These are phyloP conservation scores for Leptobrachium ailaonicum DNA, from an alignment of 2,113 vertebrate species.

Conservation along the genomic window DNA sequence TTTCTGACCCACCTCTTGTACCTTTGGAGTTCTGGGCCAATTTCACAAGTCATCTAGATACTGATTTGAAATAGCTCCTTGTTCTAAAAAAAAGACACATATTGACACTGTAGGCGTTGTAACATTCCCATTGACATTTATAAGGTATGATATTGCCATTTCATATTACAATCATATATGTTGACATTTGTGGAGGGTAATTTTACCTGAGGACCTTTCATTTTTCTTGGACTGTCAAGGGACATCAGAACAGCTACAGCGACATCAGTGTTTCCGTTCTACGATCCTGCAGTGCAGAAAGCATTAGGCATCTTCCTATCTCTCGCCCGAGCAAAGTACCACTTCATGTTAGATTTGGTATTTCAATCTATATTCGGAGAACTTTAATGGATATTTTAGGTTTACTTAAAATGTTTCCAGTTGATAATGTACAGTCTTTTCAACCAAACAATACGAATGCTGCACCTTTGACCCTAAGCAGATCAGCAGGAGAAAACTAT, in stretches of 20 bases:
- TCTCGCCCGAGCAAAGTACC: too few species aligned
- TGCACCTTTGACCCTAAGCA: too few species aligned
- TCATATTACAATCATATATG: background rate
- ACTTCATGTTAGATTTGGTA: too few species aligned
- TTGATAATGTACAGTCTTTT: too few species aligned
- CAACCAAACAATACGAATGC: too few species aligned
- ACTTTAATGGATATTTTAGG: too few species aligned
- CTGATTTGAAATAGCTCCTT: background rate
- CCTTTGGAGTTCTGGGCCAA: background rate
- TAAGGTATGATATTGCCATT: background rate
- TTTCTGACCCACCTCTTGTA: background rate
- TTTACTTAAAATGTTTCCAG: too few species aligned
- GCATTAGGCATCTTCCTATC: too few species aligned
- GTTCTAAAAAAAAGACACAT: background rate
- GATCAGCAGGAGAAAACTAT: too few species aligned
- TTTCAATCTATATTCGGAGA: too few species aligned
- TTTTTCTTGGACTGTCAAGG: background rate
- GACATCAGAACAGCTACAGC: background rate
- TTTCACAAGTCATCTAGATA: background rate
- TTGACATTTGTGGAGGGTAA: background rate
- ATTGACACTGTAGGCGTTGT: constrained; percentile 1
- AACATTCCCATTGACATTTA: constrained; percentile 1
- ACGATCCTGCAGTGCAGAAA: too few species aligned
- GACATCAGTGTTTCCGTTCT: too few species aligned
- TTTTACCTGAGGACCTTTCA: background rate